Evolutionary conservation across 1,140 invertebrate genomes (phyloP).

Genomic region (Pantala flavescens): DNA sequence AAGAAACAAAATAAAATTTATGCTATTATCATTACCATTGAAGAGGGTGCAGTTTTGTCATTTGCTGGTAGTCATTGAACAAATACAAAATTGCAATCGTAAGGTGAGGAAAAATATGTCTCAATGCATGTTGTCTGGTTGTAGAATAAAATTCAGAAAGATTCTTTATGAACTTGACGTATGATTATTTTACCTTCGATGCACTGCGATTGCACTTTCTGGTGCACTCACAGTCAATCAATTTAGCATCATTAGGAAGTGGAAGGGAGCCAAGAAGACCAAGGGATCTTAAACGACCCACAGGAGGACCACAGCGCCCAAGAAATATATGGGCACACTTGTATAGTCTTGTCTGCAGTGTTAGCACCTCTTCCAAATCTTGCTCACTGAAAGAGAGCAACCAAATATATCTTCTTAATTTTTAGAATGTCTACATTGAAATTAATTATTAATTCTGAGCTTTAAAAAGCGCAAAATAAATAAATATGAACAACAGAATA

Average conservation of each 20-base stretch:
- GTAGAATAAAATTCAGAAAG: background rate
- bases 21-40: background rate
- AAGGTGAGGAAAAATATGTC: background rate
- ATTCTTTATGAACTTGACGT: background rate
- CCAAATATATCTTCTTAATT: too few relatives aligned
- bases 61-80: background rate
- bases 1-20: too few relatives aligned
- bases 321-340: conserved; percentile 53
- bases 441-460: too few relatives aligned
- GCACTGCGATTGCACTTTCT: background rate
- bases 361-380: conserved; percentile 52
- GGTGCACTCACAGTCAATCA: conserved; percentile 11
- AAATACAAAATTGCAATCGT: background rate
- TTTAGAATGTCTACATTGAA: too few relatives aligned
- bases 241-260: background rate
- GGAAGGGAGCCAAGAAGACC: conserved; percentile 38
- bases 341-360: conserved; percentile 50
- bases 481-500: too few relatives aligned
- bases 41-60: background rate
- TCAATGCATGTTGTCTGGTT: background rate
- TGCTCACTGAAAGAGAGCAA: conserved; percentile 39
- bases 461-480: too few relatives aligned
- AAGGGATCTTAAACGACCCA: conserved; percentile 29
- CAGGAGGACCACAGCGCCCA: conserved; percentile 37
- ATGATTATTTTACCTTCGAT: background rate